Conservation (phyloP, 2,113 vertebrate species). For the Vidua macroura region DNA sequence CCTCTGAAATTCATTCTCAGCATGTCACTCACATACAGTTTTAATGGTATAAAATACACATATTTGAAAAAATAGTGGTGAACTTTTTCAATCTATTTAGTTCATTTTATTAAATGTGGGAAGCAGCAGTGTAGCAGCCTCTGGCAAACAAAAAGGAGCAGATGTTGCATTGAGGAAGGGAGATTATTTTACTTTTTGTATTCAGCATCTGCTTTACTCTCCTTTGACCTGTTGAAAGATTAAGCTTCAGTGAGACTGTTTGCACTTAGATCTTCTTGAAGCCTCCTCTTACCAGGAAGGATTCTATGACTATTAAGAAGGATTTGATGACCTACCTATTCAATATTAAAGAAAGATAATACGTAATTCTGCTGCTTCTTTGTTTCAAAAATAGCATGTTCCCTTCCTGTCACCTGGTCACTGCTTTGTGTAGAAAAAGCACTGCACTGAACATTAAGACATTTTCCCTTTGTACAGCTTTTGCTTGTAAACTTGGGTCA, state of each 20-base stretch:
- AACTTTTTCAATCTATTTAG: not conserved
- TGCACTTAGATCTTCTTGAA: conserved; percentile 24
- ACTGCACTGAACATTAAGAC: not conserved
- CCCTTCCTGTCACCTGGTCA: not conserved
- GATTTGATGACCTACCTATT: not conserved
- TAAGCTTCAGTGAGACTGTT: conserved; percentile 7
- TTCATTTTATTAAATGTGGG: not conserved
- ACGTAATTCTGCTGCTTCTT: not conserved
- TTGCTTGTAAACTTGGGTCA: not conserved
- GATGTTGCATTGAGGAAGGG: not conserved
- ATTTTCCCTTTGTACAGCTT: not conserved
- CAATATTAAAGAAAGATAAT: not conserved
- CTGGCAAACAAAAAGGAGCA: not conserved
- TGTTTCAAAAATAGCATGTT: not conserved
- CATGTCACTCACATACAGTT: not conserved
- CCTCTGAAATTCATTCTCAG: not conserved
- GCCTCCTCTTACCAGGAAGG: not conserved
- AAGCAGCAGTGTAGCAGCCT: not conserved
- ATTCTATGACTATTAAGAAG: not conserved
- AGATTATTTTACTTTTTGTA: conserved; percentile 32
- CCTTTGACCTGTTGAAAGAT: conserved; percentile 24
- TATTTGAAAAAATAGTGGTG: not conserved
- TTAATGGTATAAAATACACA: not conserved
- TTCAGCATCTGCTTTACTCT: conserved; percentile 29
- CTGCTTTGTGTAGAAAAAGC: not conserved